A percentile compares a stretch with the other conserved stretches of the same genome.
phyloP scores from a whole-genome alignment of 2,888 invertebrate species.

The Thecocarcelia acutangulata region DNA sequence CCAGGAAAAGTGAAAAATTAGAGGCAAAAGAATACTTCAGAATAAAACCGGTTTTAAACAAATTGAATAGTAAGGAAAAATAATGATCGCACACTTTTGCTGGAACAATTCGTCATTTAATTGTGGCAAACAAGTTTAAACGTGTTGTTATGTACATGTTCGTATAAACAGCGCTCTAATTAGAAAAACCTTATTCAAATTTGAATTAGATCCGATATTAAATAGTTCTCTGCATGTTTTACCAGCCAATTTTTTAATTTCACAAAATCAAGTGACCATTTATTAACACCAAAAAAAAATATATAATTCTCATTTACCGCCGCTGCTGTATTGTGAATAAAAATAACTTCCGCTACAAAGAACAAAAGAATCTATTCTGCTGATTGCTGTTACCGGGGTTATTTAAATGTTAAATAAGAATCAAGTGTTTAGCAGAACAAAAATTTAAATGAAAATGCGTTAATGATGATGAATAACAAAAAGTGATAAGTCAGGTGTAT shows the following conservation, averaged over 20 bases:
- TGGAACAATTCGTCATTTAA: too few relatives aligned
- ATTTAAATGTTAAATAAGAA: conserved; percentile 64
- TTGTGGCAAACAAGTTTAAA: too few relatives aligned
- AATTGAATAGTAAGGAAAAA: not conserved
- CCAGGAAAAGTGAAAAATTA: not conserved
- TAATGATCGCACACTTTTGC: too few relatives aligned
- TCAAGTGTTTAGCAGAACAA: conserved; percentile 53
- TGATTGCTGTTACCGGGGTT: conserved; percentile 29
- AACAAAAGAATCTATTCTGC: conserved; percentile 32
- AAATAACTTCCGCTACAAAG: conserved; percentile 69
- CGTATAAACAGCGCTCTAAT: too few relatives aligned
- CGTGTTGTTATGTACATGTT: too few relatives aligned
- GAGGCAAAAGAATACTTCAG: not conserved
- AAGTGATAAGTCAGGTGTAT: conserved; percentile 77
- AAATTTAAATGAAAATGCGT: conserved; percentile 58
- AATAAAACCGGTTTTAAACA: not conserved
- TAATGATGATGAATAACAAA: conserved; percentile 65
- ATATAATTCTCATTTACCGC: conserved; percentile 7
- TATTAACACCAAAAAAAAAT: conserved; percentile 2
- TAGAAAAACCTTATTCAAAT: too few relatives aligned
- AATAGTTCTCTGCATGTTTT: too few relatives aligned
- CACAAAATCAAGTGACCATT: not conserved
- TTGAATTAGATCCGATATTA: too few relatives aligned
- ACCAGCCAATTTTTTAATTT: too few relatives aligned
- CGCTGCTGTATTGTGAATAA: conserved; percentile 55